Conservation (phyloP, 2,797 vertebrate species). For the Spheniscus humboldti region DNA sequence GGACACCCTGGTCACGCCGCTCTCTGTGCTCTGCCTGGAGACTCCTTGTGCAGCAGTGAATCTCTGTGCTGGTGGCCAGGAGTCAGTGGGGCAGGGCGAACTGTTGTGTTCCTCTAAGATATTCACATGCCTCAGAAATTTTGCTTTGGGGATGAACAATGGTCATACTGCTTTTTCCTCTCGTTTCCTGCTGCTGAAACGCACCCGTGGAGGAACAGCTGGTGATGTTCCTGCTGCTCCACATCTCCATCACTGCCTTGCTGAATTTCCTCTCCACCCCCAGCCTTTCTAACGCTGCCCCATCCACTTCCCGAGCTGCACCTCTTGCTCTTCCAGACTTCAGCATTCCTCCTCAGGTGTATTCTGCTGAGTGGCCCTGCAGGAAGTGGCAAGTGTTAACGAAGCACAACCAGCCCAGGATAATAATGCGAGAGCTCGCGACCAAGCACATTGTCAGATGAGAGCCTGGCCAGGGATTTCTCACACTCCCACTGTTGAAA, state of each 20-base stretch:
- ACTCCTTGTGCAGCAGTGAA: neutral
- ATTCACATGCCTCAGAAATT: neutral
- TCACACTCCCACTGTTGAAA: neutral
- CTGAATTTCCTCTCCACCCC: neutral
- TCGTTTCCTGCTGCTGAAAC: neutral
- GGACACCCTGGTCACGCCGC: neutral
- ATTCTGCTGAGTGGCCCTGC: neutral
- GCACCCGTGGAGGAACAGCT: neutral
- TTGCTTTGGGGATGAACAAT: neutral
- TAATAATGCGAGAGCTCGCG: neutral
- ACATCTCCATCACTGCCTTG: neutral
- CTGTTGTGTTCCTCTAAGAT: neutral
- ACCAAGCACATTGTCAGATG: neutral
- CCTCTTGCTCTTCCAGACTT: neutral
- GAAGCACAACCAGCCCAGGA: neutral
- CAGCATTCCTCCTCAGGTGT: neutral
- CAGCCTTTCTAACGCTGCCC: neutral
- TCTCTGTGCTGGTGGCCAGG: neutral
- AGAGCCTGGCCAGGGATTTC: neutral
- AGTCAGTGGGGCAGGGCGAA: neutral
- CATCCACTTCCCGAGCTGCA: neutral
- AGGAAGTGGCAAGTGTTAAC: neutral
- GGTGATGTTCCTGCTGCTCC: neutral
- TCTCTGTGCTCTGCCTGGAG: neutral
- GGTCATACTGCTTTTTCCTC: neutral